Evolutionary conservation across 2,113 vertebrate genomes (phyloP).

Genomic region (Dipodomys spectabilis): DNA sequence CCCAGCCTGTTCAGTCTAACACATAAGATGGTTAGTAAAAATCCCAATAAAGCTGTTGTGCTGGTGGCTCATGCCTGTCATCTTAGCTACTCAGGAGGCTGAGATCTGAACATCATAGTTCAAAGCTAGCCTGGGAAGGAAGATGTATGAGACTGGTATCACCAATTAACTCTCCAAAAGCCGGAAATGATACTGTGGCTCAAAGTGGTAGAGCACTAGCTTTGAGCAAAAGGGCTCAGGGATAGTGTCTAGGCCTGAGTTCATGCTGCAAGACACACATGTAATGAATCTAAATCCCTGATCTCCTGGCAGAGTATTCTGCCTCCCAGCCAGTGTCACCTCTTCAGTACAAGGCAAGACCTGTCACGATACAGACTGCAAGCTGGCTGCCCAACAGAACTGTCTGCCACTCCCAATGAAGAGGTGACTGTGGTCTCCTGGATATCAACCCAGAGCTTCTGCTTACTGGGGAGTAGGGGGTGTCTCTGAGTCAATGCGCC

Average conservation of each 20-base stretch:
- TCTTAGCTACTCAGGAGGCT: no score
- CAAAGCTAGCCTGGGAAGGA: no score
- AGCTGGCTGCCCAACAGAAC: neutral
- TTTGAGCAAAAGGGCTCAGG: no score
- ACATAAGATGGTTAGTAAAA: neutral
- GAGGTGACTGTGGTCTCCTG: conserved; percentile 69
- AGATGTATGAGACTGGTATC: no score
- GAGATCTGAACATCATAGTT: no score
- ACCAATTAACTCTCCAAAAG: no score
- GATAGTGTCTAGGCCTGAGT: no score
- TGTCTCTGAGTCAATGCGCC: conserved; percentile 72
- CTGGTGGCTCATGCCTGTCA: no score
- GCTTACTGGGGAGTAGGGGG: conserved; percentile 49
- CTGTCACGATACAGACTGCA: neutral
- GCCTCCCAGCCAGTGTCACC: neutral
- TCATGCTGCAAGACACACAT: no score
- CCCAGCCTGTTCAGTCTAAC: neutral
- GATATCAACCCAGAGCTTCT: conserved; percentile 54
- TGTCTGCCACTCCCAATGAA: conserved; percentile 49
- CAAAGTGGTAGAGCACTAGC: no score
- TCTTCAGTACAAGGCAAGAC: conserved; percentile 1
- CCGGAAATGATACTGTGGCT: no score
- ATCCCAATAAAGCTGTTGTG: neutral
- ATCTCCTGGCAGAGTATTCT: neutral
- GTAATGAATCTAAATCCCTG: neutral